Conservation (phyloP, 2,888 invertebrate genomes). For the Chironomus riparius region DNA sequence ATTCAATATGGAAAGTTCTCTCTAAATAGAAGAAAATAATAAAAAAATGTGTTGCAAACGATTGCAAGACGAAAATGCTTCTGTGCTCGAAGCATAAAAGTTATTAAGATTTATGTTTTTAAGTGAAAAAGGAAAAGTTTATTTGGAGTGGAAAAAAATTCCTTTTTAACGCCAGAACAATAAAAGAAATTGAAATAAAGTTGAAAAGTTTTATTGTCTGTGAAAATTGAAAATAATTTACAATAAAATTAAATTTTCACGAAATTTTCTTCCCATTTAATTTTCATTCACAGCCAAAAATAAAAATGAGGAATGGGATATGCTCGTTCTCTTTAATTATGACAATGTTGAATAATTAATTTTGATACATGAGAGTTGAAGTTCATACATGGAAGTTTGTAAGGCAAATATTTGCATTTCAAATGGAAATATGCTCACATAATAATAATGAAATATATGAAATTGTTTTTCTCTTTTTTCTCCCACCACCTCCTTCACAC, state of each 20-base stretch:
- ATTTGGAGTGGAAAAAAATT: background rate
- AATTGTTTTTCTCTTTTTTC: background rate
- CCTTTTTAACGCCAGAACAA: background rate
- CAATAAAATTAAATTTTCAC: background rate
- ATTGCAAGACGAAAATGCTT: background rate
- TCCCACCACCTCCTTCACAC: background rate
- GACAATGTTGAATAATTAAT: constrained; percentile 22
- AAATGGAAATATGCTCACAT: constrained; percentile 2
- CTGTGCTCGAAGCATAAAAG: background rate
- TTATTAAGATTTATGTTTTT: constrained; percentile 17
- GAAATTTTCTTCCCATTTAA: background rate
- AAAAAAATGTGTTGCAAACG: background rate
- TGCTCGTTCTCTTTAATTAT: constrained; percentile 9
- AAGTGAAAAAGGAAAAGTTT: background rate
- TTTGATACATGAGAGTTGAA: background rate
- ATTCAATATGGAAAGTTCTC: no score
- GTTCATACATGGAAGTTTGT: background rate
- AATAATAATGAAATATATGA: background rate
- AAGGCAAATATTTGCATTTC: constrained; percentile 16
- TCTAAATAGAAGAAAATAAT: background rate
- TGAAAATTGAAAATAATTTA: constrained; percentile 15
- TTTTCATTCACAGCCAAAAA: background rate
- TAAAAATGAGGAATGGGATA: background rate
- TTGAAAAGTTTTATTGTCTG: constrained; percentile 23
- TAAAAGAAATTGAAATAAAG: background rate